Evolutionary conservation across 2,888 invertebrate genomes (phyloP).

Genomic region (Pegoplata infirma): DNA sequence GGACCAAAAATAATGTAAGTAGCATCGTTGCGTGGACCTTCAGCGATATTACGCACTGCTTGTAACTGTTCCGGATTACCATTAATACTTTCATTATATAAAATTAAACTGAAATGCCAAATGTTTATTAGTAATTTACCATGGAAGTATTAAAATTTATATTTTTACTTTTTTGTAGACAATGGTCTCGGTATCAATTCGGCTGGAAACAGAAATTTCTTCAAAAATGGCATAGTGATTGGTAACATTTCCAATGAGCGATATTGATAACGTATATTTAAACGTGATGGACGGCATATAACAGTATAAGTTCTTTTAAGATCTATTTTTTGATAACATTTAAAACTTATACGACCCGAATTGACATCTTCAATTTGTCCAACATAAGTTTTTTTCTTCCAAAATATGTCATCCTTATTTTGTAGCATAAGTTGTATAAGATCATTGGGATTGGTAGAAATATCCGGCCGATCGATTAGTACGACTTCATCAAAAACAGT

Average conservation of each 20-base stretch:
- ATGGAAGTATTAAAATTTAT: not conserved
- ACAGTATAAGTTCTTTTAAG: slow-evolving; percentile 65
- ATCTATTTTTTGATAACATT: slow-evolving; percentile 66
- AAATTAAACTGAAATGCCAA: slow-evolving; percentile 61
- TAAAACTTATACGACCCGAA: slow-evolving; percentile 68
- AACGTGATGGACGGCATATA: slow-evolving; percentile 70
- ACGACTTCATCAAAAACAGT: slow-evolving; percentile 41
- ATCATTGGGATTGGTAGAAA: not conserved
- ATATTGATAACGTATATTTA: slow-evolving; percentile 71
- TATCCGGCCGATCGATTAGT: slow-evolving; percentile 33
- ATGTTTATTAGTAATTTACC: too few species aligned
- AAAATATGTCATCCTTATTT: slow-evolving; percentile 12
- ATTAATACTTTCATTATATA: slow-evolving; percentile 76
- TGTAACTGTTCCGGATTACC: slow-evolving; percentile 82
- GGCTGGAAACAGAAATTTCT: slow-evolving; percentile 36
- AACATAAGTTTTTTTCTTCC: slow-evolving; percentile 17
- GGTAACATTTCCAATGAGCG: slow-evolving; percentile 68
- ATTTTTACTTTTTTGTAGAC: slow-evolving; percentile 9
- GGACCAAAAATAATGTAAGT: slow-evolving; percentile 94
- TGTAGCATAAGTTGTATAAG: slow-evolving; percentile 21
- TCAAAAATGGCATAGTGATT: slow-evolving; percentile 3
- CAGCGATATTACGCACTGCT: slow-evolving; percentile 84
- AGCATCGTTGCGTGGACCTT: slow-evolving; percentile 81
- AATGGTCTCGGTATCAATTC: slow-evolving; percentile 8
- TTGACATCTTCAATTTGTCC: slow-evolving; percentile 35